Conservation (phyloP, 2,888 invertebrate species). For the Hermaeophaga mercurialis region DNA sequence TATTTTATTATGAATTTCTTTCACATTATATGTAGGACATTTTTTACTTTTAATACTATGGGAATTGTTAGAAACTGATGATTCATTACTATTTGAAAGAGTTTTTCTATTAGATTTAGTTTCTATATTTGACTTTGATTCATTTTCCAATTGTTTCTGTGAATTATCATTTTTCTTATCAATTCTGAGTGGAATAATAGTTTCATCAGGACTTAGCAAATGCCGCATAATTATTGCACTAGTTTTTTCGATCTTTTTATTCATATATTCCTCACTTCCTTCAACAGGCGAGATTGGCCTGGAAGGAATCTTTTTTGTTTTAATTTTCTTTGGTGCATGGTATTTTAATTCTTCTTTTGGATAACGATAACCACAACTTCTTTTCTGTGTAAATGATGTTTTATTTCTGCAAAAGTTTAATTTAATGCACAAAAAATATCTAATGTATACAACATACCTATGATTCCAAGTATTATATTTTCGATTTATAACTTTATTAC, state of each 20-base stretch:
- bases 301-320: neutral
- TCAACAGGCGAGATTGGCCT: conserved; percentile 45
- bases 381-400: too few relatives aligned
- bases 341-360: neutral
- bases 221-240: conserved; percentile 52
- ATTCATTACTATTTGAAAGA: conserved; percentile 1
- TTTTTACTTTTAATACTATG: conserved; percentile 10
- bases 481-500: too few relatives aligned
- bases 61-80: conserved; percentile 17
- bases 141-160: neutral
- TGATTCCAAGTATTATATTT: too few relatives aligned
- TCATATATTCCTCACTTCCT: conserved; percentile 52
- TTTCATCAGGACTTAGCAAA: conserved; percentile 38
- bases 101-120: conserved; percentile 20
- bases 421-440: too few relatives aligned
- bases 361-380: too few relatives aligned
- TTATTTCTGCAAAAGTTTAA: too few relatives aligned
- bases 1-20: conserved; percentile 52
- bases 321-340: neutral
- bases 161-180: neutral
- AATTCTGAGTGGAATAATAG: conserved; percentile 15
- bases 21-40: conserved; percentile 37
- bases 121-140: conserved; percentile 12
- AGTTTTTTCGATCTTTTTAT: conserved; percentile 50
- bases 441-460: too few relatives aligned